These are phyloP conservation scores for Lamprotornis superbus DNA, from an alignment of 2,113 vertebrate genomes.

Conservation along the genomic window DNA sequence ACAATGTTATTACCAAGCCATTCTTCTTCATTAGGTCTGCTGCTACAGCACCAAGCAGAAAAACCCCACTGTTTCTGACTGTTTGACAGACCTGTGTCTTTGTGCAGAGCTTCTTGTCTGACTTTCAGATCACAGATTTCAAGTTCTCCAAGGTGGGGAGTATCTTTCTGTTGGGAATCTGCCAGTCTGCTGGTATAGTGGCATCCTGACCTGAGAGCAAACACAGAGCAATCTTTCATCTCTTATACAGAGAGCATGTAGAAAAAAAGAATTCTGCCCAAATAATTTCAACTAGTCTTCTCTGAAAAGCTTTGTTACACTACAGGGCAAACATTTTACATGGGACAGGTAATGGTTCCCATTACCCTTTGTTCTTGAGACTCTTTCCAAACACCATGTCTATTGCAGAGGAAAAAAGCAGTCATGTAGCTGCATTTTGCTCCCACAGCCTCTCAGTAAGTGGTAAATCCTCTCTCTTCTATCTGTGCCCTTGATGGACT, in stretches of 20 bases:
- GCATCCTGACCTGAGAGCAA: background rate
- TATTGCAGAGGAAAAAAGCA: background rate
- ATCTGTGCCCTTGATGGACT: constrained; percentile 10
- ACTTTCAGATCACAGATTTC: background rate
- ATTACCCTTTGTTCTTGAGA: background rate
- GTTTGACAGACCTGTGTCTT: background rate
- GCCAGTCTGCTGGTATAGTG: background rate
- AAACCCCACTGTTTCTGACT: fast-evolving
- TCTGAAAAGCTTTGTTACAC: background rate
- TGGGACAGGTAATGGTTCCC: background rate
- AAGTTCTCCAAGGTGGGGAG: background rate
- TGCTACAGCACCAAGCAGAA: fast-evolving
- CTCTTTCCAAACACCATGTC: background rate
- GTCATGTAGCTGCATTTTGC: background rate
- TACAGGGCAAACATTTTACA: background rate
- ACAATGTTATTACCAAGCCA: background rate
- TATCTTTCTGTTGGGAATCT: background rate
- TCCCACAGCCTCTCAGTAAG: background rate
- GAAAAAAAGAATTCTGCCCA: background rate
- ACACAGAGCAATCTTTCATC: background rate
- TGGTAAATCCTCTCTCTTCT: background rate
- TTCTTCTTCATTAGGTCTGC: background rate
- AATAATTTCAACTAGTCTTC: background rate
- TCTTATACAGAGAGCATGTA: fast-evolving
- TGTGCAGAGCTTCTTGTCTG: background rate